A percentile compares a stretch with the other conserved stretches of the same genome.
Conservation (phyloP, 2,797 vertebrate genomes). For the Sebastes glaucus region DNA sequence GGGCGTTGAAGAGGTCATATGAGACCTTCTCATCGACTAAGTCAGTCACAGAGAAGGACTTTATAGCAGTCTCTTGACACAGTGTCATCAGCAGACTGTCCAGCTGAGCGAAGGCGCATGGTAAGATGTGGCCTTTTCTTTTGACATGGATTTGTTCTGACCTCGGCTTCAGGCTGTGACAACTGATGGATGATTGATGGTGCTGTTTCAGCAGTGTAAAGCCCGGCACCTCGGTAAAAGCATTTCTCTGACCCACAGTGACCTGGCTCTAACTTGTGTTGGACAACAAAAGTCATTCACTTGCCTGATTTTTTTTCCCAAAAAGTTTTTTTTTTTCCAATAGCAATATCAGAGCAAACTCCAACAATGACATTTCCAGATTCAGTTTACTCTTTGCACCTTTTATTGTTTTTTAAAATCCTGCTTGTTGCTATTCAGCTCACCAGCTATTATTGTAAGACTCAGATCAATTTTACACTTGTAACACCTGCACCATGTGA, state of each 20-base stretch:
- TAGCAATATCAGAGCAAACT: not conserved
- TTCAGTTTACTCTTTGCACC: not conserved
- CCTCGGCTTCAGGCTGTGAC: constrained; percentile 78
- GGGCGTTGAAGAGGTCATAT: constrained; percentile 68
- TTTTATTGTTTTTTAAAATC: not conserved
- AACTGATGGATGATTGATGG: constrained; percentile 84
- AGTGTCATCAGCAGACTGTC: constrained; percentile 74
- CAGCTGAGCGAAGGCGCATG: constrained; percentile 75
- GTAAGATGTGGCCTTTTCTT: constrained; percentile 79
- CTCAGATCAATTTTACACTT: not conserved
- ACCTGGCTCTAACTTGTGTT: constrained; percentile 57
- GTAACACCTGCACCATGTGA: constrained; percentile 6
- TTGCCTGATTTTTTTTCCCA: constrained; percentile 6
- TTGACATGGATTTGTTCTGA: constrained; percentile 81
- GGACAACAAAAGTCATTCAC: constrained; percentile 47
- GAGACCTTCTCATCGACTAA: constrained; percentile 72
- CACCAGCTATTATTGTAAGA: not conserved
- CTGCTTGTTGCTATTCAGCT: not conserved
- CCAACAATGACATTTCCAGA: not conserved
- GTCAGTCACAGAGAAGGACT: constrained; percentile 73
- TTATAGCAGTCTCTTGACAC: constrained; percentile 75
- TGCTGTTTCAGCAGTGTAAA: constrained; percentile 76
- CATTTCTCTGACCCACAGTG: constrained; percentile 61
- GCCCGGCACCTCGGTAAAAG: constrained; percentile 64
- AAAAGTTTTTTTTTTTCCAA: not conserved